phyloP scores from a whole-genome alignment of 2,797 vertebrate genomes.

The Chanos chanos region DNA sequence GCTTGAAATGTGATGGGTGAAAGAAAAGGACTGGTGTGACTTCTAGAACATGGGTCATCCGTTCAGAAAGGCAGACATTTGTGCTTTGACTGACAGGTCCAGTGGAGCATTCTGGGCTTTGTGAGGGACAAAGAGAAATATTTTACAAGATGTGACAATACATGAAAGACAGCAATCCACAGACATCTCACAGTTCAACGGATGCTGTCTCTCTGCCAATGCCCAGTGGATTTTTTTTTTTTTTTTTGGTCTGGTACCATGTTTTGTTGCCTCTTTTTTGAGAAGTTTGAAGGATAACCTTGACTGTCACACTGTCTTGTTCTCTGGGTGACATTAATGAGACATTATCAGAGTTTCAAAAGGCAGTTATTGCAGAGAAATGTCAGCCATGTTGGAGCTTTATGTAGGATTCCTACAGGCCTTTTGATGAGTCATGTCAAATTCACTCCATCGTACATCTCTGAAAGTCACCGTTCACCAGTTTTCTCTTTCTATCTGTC shows the following conservation, averaged over 20 bases:
- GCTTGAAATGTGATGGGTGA: conserved; percentile 83
- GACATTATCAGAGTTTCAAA: neutral
- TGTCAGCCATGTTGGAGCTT: too few relatives aligned
- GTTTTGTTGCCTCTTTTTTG: neutral
- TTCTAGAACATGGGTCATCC: conserved; percentile 83
- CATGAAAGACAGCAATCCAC: conserved; percentile 41
- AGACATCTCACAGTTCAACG: conserved; percentile 29
- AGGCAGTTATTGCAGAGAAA: conserved; percentile 22
- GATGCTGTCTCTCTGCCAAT: too few relatives aligned
- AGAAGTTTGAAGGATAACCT: neutral
- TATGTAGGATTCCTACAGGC: too few relatives aligned
- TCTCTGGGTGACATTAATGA: neutral
- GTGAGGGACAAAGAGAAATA: conserved; percentile 29
- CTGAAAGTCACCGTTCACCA: too few relatives aligned
- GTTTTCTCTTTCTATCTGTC: too few relatives aligned
- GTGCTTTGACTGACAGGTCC: conserved; percentile 48
- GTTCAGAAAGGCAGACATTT: conserved; percentile 59
- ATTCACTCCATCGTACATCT: too few relatives aligned
- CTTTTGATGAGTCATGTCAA: neutral
- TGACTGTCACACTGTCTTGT: neutral
- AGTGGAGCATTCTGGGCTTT: conserved; percentile 8
- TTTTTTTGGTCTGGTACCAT: neutral
- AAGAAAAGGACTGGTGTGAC: conserved; percentile 84
- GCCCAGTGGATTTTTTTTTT: too few relatives aligned
- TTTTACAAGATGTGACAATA: conserved; percentile 43